Evolutionary conservation across 2,113 vertebrate genomes (phyloP), one percentile per base, ranked within the genome.

Genomic region (Vimba vimba): DNA sequence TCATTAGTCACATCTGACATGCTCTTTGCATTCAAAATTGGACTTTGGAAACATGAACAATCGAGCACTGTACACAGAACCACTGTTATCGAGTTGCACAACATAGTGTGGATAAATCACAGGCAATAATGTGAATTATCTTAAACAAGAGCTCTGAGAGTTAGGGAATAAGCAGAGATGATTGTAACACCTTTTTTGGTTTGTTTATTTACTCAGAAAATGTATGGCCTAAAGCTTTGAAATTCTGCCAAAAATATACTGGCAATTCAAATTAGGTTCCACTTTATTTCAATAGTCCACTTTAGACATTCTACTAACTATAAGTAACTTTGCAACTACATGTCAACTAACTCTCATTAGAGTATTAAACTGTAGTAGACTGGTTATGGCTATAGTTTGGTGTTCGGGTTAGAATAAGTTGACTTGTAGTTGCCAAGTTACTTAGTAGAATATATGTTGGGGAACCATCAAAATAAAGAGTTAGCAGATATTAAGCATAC

Each of bases 21-120:
- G 27, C 39, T 68, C 39, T 23, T 33, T 76, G 13, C 39, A 82
- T 60, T 71, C 39, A 73, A 73, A 86, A 39, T 19, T 81, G 86
- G 43, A 74, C 55, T 74, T 84, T 74, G 68, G 55, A 36, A 43
- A 68, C 52, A 78, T 77, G 27, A 84, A 62, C 25, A 73, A 36
- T n/a, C 0, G 9, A 30, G 43, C n/a, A 11, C 8, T 69, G 17
- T 36, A 69, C 62, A 82, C 80, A 69, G 69, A 82, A 30, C 59
- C 36, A 19, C 23, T 27, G 6, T 64, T 80, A 64, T 27, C 1
- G 8, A 30, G n/a, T 66, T 64, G 59, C 79, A 66, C 79, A 64
- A 80, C 57, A 39, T 2, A 45, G 36, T 30, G n/a, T 12, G 33
- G 77, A 43, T 62, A 25, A 79, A 79, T 43, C 15, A 23, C 43